Base-by-base conservation (phyloP, 1,140 invertebrate genomes). In the Lerema accius region DNA sequence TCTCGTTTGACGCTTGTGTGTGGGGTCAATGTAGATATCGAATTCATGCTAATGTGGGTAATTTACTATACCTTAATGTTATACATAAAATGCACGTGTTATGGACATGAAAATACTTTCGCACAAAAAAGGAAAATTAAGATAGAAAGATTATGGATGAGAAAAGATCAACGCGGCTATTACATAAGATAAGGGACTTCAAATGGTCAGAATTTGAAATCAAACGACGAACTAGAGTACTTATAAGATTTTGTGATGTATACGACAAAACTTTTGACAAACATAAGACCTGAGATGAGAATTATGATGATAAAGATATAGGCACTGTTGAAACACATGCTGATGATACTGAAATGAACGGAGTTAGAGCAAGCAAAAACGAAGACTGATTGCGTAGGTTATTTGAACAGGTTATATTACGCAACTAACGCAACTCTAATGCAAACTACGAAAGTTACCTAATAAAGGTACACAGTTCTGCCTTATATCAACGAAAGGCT, bases 351-450 rank as follows among this genome's bases (percentile, higher is more conserved):
- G 15, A 14, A 59, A 45, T 45, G 40, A 43, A 35, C 5, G 32
- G 28, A 59, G 26, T 32, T 37, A 50, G 42, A 66, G 59, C 65
- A 61, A 62, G 65, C 65, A 56, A 58, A 62, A 67, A 50, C 65
- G 56, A 59, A 62, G 55, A 67, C 14, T 32, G 65, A 60, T 49
- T 60, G 56, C 56, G 56, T 60, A 42, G 59, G 50, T 58, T 67
- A 67, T 67, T 67, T 58, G 51, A 62, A 63, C 65, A 63, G 56
- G 32, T 39, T 51, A 67, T 62, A 66, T 62, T 62, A 67, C 50
- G 65, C 59, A 67, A 67, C 59, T 58, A 40, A 49, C 40, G 43
- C 17, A 62, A 43, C 59, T 67, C 58, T 11, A 55, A 56, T 58
- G 45, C 53, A 58, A 64, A 58, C 48, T 48, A 49, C 60, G 43